phyloP scores from a whole-genome alignment of 2,888 invertebrate genomes.

The Chironomus riparius region DNA sequence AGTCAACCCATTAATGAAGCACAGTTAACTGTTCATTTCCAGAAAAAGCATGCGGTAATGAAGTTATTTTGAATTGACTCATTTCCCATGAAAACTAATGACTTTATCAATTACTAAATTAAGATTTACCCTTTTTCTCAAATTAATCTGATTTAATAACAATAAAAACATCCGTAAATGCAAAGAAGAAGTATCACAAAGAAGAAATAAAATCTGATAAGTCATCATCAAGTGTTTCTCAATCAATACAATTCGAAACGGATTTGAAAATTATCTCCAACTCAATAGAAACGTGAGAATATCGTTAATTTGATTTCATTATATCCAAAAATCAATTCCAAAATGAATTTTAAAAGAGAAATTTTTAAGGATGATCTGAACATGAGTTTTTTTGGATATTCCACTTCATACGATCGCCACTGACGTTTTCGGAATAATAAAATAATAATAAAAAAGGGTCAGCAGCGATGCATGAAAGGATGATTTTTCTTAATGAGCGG shows the following conservation, averaged over 20 bases:
- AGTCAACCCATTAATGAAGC: too few relatives aligned
- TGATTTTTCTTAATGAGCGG: slow-evolving; percentile 7
- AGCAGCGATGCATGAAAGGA: slow-evolving; percentile 24
- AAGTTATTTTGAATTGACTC: not conserved
- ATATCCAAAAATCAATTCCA: not conserved
- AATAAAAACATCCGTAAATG: not conserved
- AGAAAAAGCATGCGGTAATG: too few relatives aligned
- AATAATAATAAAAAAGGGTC: slow-evolving; percentile 4
- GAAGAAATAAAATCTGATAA: not conserved
- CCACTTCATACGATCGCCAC: too few relatives aligned
- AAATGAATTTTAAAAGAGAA: not conserved
- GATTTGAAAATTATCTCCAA: not conserved
- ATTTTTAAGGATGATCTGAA: too few relatives aligned
- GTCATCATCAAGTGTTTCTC: not conserved
- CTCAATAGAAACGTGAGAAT: not conserved
- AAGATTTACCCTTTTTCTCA: not conserved
- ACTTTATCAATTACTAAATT: not conserved
- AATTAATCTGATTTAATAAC: not conserved
- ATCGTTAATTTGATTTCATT: not conserved
- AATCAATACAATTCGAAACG: not conserved
- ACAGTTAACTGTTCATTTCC: too few relatives aligned
- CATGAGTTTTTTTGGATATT: too few relatives aligned
- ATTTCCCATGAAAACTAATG: not conserved
- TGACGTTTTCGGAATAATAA: not conserved
- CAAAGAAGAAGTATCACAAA: not conserved